Percentiles rank a stretch among this genome's conserved stretches.
Conservation (phyloP, 2,797 vertebrate genomes). For the Girardinus metallicus region DNA sequence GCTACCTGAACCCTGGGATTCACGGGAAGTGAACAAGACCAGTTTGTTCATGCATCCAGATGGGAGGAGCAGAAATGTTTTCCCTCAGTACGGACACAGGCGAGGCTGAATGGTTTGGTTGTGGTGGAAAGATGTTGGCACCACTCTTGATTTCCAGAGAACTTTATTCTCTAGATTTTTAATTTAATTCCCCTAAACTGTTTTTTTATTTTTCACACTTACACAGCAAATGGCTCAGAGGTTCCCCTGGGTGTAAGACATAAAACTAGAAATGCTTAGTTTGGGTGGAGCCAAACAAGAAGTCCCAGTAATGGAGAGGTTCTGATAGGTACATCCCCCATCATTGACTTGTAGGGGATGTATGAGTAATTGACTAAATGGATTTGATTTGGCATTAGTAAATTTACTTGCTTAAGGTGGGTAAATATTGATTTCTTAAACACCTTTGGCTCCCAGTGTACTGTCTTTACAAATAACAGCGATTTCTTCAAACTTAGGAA, state of each 20-base stretch:
- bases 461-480: conserved; percentile 59
- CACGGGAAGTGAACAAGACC: conserved; percentile 54
- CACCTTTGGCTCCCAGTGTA: conserved; percentile 63
- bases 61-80: conserved; percentile 50
- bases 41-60: conserved; percentile 56
- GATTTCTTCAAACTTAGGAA: conserved; percentile 52
- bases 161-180: conserved; percentile 73
- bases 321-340: conserved; percentile 20
- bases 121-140: conserved; percentile 57
- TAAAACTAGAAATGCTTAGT: conserved; percentile 38
- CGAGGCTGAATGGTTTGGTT: conserved; percentile 63
- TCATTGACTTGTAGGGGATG: conserved; percentile 23
- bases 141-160: conserved; percentile 71
- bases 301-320: conserved; percentile 46
- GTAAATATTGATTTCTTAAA: conserved; percentile 37
- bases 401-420: conserved; percentile 42
- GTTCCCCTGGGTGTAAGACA: conserved; percentile 79
- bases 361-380: conserved; percentile 38
- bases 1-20: conserved; percentile 66
- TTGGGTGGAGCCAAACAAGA: conserved; percentile 28
- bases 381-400: conserved; percentile 61
- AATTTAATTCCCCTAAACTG: conserved; percentile 75
- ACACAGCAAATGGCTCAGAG: conserved; percentile 78
- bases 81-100: conserved; percentile 28
- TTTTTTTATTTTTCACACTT: conserved; percentile 53